A percentile compares a stretch with the other conserved stretches of the same genome.
These are phyloP conservation scores for Ambastaia sidthimunki DNA, from an alignment of 2,797 vertebrate genomes.

Conservation along the genomic window DNA sequence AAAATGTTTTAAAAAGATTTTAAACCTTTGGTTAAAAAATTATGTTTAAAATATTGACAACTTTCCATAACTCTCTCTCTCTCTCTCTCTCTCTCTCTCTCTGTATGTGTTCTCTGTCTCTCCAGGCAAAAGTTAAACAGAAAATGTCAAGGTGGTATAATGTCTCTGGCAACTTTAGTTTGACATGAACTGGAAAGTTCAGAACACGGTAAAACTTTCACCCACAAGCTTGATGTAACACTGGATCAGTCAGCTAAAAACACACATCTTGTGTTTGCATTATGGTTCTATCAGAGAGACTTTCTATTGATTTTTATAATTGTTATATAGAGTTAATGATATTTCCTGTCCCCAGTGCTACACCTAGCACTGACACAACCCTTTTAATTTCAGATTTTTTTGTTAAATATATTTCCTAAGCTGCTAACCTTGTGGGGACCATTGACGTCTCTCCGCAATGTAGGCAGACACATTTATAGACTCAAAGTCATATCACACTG, in stretches of 20 bases:
- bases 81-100: neutral
- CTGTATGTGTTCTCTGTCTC: no score
- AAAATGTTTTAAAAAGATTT: neutral
- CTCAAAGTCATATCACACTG: neutral
- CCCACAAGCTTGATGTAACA: neutral
- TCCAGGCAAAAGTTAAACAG: neutral
- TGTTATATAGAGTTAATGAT: no score
- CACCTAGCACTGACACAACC: no score
- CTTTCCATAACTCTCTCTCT: neutral
- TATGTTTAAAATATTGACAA: neutral
- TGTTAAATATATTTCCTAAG: neutral
- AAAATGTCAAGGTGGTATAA: slow-evolving; percentile 56
- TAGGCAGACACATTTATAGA: neutral
- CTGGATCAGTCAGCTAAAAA: slow-evolving; percentile 1
- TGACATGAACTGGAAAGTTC: slow-evolving; percentile 22
- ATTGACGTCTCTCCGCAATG: neutral
- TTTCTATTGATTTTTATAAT: no score
- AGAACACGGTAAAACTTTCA: slow-evolving; percentile 5
- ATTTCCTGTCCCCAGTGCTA: no score
- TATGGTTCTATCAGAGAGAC: no score
- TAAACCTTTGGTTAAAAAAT: neutral
- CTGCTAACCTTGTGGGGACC: neutral
- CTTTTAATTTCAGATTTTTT: no score
- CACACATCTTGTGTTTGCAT: neutral
- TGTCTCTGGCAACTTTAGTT: slow-evolving; percentile 50